Conservation (phyloP, 2,888 invertebrate species). For the Noctua janthe region DNA sequence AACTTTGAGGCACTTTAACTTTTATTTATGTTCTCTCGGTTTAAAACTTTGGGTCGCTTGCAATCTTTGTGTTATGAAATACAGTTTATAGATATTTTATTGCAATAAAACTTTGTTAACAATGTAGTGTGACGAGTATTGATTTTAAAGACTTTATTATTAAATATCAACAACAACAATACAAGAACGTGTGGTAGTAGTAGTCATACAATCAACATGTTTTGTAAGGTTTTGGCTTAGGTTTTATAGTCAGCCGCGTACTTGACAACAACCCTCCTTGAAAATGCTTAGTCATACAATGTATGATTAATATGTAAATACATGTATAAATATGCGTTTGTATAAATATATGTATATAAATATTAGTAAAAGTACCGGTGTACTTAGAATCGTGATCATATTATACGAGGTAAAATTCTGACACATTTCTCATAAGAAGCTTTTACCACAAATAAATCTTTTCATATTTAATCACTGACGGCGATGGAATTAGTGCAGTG, state of each 20-base stretch:
- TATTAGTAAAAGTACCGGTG: not conserved
- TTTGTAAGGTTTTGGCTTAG: too few species aligned
- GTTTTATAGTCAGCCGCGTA: too few species aligned
- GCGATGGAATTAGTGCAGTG: conserved; percentile 31
- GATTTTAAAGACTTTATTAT: too few species aligned
- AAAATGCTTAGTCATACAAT: too few species aligned
- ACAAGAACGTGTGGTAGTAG: too few species aligned
- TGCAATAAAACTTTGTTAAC: not conserved
- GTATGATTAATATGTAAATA: not conserved
- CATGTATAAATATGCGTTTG: not conserved
- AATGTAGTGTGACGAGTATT: not conserved
- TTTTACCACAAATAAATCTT: conserved; percentile 13
- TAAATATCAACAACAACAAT: too few species aligned
- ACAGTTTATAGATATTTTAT: conserved; percentile 3
- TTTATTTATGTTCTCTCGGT: conserved; percentile 53
- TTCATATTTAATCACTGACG: conserved; percentile 31
- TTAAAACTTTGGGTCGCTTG: conserved; percentile 44
- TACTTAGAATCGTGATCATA: not conserved
- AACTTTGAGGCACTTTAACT: conserved; percentile 58
- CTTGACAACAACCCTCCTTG: too few species aligned
- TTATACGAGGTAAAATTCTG: not conserved
- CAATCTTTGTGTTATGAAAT: conserved; percentile 39
- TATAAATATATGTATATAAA: too few species aligned
- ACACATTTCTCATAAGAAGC: not conserved
- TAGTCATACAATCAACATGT: too few species aligned